A percentile compares a stretch with the other conserved stretches of the same genome.
Evolutionary conservation across 2,797 vertebrate species (phyloP).

Genomic region (Perodicticus potto): DNA sequence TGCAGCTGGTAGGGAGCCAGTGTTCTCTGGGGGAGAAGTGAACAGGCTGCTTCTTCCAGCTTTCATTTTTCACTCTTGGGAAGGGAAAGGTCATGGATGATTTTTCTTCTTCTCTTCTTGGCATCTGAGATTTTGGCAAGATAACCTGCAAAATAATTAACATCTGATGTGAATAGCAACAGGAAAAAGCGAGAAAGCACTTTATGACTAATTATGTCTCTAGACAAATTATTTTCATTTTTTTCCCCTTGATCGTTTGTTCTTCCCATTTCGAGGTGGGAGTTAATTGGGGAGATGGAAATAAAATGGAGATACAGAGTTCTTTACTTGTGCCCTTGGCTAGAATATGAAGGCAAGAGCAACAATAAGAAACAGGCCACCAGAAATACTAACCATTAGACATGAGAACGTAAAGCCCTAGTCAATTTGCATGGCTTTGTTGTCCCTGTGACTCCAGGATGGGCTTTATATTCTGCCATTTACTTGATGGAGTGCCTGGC

Average conservation of each 20-base stretch:
- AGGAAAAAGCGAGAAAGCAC: slow-evolving; percentile 48
- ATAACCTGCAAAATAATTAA: slow-evolving; percentile 74
- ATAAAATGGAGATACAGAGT: not conserved
- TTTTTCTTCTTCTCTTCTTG: slow-evolving; percentile 58
- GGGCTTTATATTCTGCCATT: not conserved
- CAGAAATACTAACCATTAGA: not conserved
- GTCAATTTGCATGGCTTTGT: not conserved
- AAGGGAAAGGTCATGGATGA: slow-evolving; percentile 50
- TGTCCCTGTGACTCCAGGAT: not conserved
- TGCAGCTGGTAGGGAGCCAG: not conserved
- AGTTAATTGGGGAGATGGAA: not conserved
- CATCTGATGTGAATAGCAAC: slow-evolving; percentile 63
- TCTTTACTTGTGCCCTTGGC: not conserved
- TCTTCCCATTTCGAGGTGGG: slow-evolving; percentile 33
- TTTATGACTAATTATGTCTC: slow-evolving; percentile 63
- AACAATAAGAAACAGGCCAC: not conserved
- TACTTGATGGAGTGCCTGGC: not conserved
- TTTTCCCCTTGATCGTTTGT: slow-evolving; percentile 37
- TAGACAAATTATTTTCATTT: slow-evolving; percentile 53
- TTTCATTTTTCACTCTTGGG: slow-evolving; percentile 30
- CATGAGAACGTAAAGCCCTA: not conserved
- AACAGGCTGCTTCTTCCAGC: not conserved
- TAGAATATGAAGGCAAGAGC: slow-evolving; percentile 9
- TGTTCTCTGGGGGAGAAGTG: not conserved
- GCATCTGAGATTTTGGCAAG: slow-evolving; percentile 66